phyloP scores from a whole-genome alignment of 1,140 invertebrate genomes.

The Drosophila nikananu region DNA sequence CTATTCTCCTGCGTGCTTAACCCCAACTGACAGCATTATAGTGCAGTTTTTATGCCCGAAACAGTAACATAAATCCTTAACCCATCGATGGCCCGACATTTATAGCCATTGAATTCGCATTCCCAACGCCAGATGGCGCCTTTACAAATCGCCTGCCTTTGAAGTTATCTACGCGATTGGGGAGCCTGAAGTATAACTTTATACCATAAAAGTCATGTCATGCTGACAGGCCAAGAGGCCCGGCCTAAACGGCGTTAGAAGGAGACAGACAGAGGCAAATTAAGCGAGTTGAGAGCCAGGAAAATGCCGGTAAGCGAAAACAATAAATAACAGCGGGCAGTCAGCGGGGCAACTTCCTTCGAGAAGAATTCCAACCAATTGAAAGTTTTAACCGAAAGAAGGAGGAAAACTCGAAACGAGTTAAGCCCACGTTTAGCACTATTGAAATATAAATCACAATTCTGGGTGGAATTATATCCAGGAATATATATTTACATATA shows the following conservation, averaged over 20 bases:
- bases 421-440: constrained; percentile 63
- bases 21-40: constrained; percentile 4
- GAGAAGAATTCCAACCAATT: constrained; percentile 11
- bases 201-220: constrained; percentile 63
- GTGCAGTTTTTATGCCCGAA: constrained; percentile 17
- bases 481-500: background rate
- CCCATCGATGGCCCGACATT: constrained; percentile 43
- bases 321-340: constrained; percentile 61
- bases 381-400: constrained; percentile 30
- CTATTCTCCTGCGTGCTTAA: background rate
- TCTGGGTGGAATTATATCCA: constrained; percentile 22
- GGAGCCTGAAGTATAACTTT: constrained; percentile 56
- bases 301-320: constrained; percentile 46
- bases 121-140: constrained; percentile 49
- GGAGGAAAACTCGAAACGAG: constrained; percentile 16
- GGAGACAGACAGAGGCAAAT: constrained; percentile 21
- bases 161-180: constrained; percentile 47
- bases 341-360: constrained; percentile 7
- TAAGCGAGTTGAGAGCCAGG: constrained; percentile 45
- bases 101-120: constrained; percentile 49
- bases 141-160: constrained; percentile 51
- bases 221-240: constrained; percentile 47
- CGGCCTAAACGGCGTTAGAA: constrained; percentile 2
- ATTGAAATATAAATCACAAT: constrained; percentile 73
- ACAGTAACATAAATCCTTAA: constrained; percentile 34